phyloP scores from a whole-genome alignment of 2,888 invertebrate species.

The Drosophila atripex region DNA sequence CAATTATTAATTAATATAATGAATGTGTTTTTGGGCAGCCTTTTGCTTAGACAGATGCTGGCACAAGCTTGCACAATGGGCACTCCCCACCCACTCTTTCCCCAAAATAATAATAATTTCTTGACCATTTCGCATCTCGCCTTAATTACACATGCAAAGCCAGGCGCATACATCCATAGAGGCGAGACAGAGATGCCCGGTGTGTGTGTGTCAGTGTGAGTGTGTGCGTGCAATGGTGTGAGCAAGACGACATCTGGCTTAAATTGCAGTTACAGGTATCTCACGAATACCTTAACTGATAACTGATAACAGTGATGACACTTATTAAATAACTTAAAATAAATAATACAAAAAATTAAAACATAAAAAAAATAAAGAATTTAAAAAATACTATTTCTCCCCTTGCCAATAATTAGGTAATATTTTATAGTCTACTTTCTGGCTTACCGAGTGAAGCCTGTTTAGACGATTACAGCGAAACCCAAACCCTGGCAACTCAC shows the following conservation, averaged over 20 bases:
- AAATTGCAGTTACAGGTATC: slow-evolving; percentile 52
- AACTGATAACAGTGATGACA: too few relatives aligned
- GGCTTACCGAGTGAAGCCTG: slow-evolving; percentile 7
- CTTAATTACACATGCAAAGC: slow-evolving; percentile 73
- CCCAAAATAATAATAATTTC: slow-evolving; percentile 59
- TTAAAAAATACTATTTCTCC: too few relatives aligned
- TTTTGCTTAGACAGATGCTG: slow-evolving; percentile 34
- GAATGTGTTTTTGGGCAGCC: slow-evolving; percentile 59
- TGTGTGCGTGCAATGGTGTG: slow-evolving; percentile 1
- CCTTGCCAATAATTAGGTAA: too few relatives aligned
- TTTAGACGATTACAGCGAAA: neutral
- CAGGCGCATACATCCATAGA: slow-evolving; percentile 28
- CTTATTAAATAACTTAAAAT: neutral
- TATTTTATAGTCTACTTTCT: neutral
- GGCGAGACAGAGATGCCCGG: slow-evolving; percentile 7
- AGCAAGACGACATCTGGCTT: slow-evolving; percentile 53
- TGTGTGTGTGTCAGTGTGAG: neutral
- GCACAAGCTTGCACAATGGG: slow-evolving; percentile 11
- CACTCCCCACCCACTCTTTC: neutral
- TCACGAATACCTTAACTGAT: neutral
- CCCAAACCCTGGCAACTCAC: slow-evolving; percentile 27
- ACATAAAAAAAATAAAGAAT: neutral
- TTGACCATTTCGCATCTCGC: slow-evolving; percentile 55
- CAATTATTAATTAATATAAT: slow-evolving; percentile 79
- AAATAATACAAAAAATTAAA: neutral